Base-by-base conservation (phyloP, 2,797 vertebrate genomes). In the Chelon auratus region DNA sequence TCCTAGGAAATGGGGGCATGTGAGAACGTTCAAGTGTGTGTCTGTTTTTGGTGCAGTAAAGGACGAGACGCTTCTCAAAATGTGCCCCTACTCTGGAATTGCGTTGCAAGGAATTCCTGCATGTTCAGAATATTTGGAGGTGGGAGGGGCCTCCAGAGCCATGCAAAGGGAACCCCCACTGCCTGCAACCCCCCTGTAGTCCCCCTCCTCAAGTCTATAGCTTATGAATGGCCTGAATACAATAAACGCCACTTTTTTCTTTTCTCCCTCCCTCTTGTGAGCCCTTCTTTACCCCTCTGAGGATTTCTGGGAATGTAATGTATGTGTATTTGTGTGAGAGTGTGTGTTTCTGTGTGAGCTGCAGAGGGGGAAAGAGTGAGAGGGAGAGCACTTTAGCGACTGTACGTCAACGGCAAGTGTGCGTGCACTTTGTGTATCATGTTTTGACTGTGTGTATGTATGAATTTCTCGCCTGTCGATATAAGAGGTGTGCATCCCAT, bases 171-270 rank as follows among this genome's bases (percentile, higher is more conserved):
- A 95, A 82, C 84, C 86, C 89, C 95, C 63, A 90, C 95, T 92
- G 93, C 92, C 93, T 89, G 65, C 80, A 63, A 62, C 90, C 92
- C 91, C 95, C 93, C 54, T 82, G 91, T 90, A 91, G 60, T 40
- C 61, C 78, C 72, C 80, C 79, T 82, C 62, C 54, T 84, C 92
- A 91, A 90, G 85, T 94, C 94, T 94, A 92, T 93, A 95, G 95
- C 95, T 90, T 94, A 92, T 95, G 94, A 99, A 96, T 93, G 87
- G 94, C 92, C 93, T 95, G 95, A 97, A 97, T 96, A 94, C 94
- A 91, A 96, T 97, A 97, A 97, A 96, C 88, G 91, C 91, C 36
- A 94, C 96, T 97, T 97, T 90, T 96, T 96, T 96, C 94, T 93
- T 62, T 77, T 64, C 78, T 93, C 95, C 91, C 84, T 83, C 89